Base-by-base conservation (phyloP, 2,113 vertebrate genomes). In the Vidua chalybeata region DNA sequence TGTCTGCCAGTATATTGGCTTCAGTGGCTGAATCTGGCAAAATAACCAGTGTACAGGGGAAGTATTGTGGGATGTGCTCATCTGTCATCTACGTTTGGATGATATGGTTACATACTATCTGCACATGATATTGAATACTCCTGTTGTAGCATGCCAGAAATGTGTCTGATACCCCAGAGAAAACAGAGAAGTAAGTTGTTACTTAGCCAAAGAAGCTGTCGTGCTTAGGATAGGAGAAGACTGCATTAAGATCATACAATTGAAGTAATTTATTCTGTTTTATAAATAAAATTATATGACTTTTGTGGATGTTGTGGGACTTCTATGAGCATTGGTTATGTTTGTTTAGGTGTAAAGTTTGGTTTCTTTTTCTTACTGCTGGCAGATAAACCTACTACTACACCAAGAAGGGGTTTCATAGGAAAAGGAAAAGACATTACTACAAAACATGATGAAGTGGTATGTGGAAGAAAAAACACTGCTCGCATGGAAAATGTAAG, bases 371-470 rank as follows among this genome's bases (percentile, higher is more conserved):
- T 86, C 82, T 94, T 19, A 10, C 64, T 71, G 45, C 62, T 93
- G 80, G 55, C 97, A 99, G 99, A 98, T 91, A 99, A 99, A 94
- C 99, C 99, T 71, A 98, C 98, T 94, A 98, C 98, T 33, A 99
- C 98, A 33, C 99, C 99, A 4, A 98, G 98, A 96, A 99, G 95
- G 81, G 99, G 99, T 39, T 99, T 99, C 95, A 93, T 93, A 45
- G 99, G 99, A 78, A 99, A 99, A 97, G 99, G 99, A 83, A 99
- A 99, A 97, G 99, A 99, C 95, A 99, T 99, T 93, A 99, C 99
- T 73, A 99, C 99, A 20, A 99, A 99, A 94, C 99, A 99, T 4
- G 99, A 99, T 85, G 99, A 98, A 95, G 99, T 98, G 27, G 97
- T 98, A 17, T 99, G 99, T 64, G 99, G 99, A 67, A 98, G 99